phyloP scores from a whole-genome alignment of 2,888 invertebrate genomes.

The Drosophila seclusa region DNA sequence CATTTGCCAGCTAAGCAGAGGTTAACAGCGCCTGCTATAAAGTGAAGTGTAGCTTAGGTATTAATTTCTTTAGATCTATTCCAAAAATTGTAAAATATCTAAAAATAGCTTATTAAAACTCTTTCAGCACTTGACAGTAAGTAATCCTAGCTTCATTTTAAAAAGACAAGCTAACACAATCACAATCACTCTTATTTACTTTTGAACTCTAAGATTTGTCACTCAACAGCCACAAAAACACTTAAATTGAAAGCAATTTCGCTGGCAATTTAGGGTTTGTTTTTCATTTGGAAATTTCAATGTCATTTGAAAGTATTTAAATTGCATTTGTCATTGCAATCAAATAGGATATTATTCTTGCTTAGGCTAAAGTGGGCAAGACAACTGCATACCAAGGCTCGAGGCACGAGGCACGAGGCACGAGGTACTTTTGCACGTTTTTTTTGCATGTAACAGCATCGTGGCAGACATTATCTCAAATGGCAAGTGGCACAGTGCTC shows the following conservation, averaged over 20 bases:
- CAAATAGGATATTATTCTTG: slow-evolving; percentile 70
- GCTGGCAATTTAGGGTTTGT: background rate
- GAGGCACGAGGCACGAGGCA: slow-evolving; percentile 8
- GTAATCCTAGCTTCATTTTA: background rate
- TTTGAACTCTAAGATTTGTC: background rate
- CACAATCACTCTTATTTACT: background rate
- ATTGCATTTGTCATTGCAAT: slow-evolving; percentile 73
- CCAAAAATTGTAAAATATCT: too few relatives aligned
- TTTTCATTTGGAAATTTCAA: slow-evolving; percentile 15
- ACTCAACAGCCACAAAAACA: background rate
- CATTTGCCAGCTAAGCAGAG: background rate
- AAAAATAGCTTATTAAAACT: too few relatives aligned
- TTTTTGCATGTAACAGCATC: slow-evolving; percentile 50
- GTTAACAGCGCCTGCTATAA: background rate
- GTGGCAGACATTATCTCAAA: slow-evolving; percentile 73
- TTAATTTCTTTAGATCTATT: background rate
- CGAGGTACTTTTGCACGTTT: slow-evolving; percentile 43
- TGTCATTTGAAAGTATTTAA: slow-evolving; percentile 60
- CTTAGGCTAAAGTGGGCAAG: slow-evolving; percentile 16
- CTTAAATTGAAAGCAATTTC: background rate
- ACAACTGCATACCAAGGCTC: background rate
- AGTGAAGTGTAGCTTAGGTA: background rate
- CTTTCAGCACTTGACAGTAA: too few relatives aligned
- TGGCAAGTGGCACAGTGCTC: slow-evolving; percentile 49
- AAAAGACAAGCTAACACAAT: background rate